These are phyloP conservation scores for Eurystomus glaucurus DNA, from an alignment of 2,797 vertebrate genomes.

Conservation along the genomic window DNA sequence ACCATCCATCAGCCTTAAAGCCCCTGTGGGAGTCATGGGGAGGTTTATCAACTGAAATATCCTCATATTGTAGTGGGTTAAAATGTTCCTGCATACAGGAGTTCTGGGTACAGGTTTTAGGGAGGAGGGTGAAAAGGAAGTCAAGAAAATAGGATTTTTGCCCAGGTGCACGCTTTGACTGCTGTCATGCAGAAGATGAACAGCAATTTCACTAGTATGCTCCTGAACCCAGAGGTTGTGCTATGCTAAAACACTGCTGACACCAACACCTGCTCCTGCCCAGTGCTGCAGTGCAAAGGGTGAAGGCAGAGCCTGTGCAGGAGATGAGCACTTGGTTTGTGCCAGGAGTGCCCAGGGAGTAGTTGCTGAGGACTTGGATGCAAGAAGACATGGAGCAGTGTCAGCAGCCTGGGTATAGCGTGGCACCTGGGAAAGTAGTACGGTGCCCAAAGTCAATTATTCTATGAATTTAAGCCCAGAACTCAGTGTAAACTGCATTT, in stretches of 20 bases:
- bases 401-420: background rate
- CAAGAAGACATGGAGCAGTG: background rate
- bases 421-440: background rate
- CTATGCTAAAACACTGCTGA: background rate
- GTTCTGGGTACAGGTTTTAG: background rate
- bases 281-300: background rate
- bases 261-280: background rate
- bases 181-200: fast-evolving
- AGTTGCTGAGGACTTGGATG: background rate
- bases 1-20: background rate
- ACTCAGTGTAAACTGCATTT: background rate
- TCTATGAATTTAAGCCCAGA: background rate
- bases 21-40: fast-evolving
- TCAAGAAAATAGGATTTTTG: background rate
- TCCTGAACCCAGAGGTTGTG: fast-evolving
- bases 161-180: background rate
- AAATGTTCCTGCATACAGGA: background rate
- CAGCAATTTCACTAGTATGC: background rate
- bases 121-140: background rate
- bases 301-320: background rate
- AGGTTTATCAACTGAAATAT: background rate
- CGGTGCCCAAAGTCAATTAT: background rate
- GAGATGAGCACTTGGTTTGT: background rate
- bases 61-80: fast-evolving
- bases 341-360: background rate